Evolutionary conservation across 2,797 vertebrate genomes (phyloP), one percentile per base, ranked within the genome.

Genomic region (Columba guinea): DNA sequence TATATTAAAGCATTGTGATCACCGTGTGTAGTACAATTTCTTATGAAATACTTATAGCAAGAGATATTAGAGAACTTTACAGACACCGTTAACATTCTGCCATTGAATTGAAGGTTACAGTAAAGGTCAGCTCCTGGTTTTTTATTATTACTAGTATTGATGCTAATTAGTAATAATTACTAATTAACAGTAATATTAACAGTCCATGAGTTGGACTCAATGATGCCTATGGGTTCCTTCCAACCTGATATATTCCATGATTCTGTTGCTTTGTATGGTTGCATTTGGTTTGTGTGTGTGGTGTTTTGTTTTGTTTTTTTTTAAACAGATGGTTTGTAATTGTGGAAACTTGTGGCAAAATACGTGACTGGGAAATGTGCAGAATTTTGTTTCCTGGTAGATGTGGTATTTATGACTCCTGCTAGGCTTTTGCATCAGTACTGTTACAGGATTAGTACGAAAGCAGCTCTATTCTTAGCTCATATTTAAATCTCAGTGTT

Each of bases 401-500:
- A 37, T 52, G 12, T 63, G 62, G 32, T 90, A 90, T 92, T 95
- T 79, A 51, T 84, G 55, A 80, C 55, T 91, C 58, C 49, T 83
- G 48, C 30, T 49, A 67, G 24, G 23, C 39, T 91, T 92, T 89
- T 83, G 63, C 22, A 24, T 79, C 1, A 6, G 44, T 76, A 48
- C 37, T 85, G 62, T 85, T 63, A 83, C 3, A 20, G 46, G 85
- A 86, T 94, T 94, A 91, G 88, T 64, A 88, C 0, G 27, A 85
- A 88, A 80, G 80, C 35, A 93, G 81, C 65, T 94, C 95, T 94
- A 83, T 80, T 96, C 94, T 92, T 95, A 94, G 89, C 77, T 91
- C 83, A 34, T 94, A 81, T 65, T 89, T 91, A 95, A 79, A 96
- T 94, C 78, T 94, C 80, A 88, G 68, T 91, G 78, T 96, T 94